A percentile compares a stretch with the other conserved stretches of the same genome.
phyloP scores from a whole-genome alignment of 2,113 vertebrate species.

The Himantopus leucocephalus region DNA sequence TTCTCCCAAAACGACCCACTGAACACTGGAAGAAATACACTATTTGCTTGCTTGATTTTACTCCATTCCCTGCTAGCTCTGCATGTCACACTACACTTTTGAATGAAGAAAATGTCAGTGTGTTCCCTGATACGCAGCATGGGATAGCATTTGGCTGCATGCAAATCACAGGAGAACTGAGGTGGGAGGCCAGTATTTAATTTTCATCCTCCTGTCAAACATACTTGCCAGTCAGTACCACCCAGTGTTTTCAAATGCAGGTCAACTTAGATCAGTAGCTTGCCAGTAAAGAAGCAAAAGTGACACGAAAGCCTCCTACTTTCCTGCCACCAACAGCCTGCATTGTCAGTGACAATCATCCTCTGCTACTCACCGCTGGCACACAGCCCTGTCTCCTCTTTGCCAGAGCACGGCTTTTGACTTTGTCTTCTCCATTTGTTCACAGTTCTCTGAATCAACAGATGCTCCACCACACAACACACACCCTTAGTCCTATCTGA shows the following conservation, averaged over 20 bases:
- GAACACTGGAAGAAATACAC: background rate
- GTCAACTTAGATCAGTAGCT: slow-evolving; percentile 3
- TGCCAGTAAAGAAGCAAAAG: background rate
- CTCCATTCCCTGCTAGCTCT: background rate
- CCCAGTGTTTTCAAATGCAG: background rate
- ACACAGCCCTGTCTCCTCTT: background rate
- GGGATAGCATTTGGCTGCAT: background rate
- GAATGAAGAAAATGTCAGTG: background rate
- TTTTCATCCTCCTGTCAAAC: background rate
- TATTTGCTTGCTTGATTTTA: background rate
- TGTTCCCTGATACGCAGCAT: background rate
- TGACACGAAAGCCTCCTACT: background rate
- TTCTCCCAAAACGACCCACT: rapidly evolving
- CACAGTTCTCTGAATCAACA: slow-evolving; percentile 9
- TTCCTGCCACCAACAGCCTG: background rate
- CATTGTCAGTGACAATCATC: background rate
- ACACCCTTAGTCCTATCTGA: background rate
- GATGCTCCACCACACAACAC: background rate
- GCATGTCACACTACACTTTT: background rate
- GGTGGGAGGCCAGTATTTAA: background rate
- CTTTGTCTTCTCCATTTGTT: background rate
- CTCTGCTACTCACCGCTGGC: background rate
- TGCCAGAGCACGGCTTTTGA: background rate
- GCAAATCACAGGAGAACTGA: background rate
- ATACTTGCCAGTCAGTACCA: background rate